Evolutionary conservation across 1,140 invertebrate genomes (phyloP).

Genomic region (Microplitis mediator): DNA sequence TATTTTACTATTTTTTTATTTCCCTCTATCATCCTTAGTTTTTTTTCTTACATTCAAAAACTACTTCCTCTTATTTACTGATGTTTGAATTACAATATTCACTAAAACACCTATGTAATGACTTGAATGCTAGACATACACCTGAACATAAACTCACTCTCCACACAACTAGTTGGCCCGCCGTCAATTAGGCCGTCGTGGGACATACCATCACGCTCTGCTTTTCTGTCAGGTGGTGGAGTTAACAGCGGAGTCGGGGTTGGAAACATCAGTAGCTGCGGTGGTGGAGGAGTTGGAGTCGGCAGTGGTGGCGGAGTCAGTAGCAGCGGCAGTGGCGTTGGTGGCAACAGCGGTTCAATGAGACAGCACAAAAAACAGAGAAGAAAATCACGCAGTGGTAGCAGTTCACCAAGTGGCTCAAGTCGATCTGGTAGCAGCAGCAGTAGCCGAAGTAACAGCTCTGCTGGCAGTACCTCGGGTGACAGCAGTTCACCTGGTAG

Average conservation of each 20-base stretch:
- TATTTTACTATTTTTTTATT: neutral
- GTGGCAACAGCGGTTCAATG: conserved; percentile 36
- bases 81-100: neutral
- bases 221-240: conserved; percentile 27
- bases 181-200: conserved; percentile 2
- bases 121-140: neutral
- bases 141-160: conserved; percentile 7
- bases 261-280: conserved; percentile 24
- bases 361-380: conserved; percentile 57
- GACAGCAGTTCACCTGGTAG: conserved; percentile 58
- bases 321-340: too few species aligned
- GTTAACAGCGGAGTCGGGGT: conserved; percentile 17
- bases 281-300: conserved; percentile 24
- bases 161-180: conserved; percentile 1
- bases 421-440: conserved; percentile 66
- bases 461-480: conserved; percentile 58
- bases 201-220: conserved; percentile 9
- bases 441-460: conserved; percentile 67
- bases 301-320: conserved; percentile 34
- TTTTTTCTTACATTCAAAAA: too few species aligned
- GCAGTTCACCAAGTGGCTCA: conserved; percentile 65
- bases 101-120: neutral
- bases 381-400: conserved; percentile 59
- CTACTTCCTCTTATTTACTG: too few species aligned
- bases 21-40: neutral